phyloP scores from a whole-genome alignment of 2,888 invertebrate genomes.

The Macrosiphum euphorbiae region DNA sequence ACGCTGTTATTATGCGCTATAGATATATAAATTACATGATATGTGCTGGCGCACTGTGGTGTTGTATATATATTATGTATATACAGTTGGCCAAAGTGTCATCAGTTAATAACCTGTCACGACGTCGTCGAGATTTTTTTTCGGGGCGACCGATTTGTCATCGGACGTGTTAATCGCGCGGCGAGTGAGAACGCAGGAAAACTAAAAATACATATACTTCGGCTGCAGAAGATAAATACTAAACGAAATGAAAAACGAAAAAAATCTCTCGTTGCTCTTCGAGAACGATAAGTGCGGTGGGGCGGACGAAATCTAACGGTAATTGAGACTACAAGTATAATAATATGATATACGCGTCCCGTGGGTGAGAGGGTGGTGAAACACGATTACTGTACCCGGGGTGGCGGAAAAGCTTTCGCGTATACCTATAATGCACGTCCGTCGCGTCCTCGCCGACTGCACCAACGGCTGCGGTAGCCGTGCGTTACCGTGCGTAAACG shows the following conservation, averaged over 20 bases:
- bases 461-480: slow-evolving; percentile 8
- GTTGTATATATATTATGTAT: not conserved
- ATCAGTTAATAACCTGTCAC: slow-evolving; percentile 64
- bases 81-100: slow-evolving; percentile 52
- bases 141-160: slow-evolving; percentile 56
- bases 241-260: not conserved
- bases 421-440: not conserved
- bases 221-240: not conserved
- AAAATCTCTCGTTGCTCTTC: not conserved
- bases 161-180: slow-evolving; percentile 57
- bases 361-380: not conserved
- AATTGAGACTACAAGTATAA: not conserved
- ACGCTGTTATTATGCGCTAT: not conserved
- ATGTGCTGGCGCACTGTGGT: not conserved
- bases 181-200: not conserved
- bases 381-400: not conserved
- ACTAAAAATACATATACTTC: not conserved
- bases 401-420: slow-evolving; percentile 2
- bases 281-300: not conserved
- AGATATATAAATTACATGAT: not conserved
- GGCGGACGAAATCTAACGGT: not conserved
- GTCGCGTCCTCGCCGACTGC: not conserved
- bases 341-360: not conserved
- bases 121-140: slow-evolving; percentile 34
- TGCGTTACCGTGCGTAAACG: slow-evolving; percentile 65